These are phyloP conservation scores for Mastomys coucha DNA, from an alignment of 2,113 vertebrate genomes.

Conservation along the genomic window DNA sequence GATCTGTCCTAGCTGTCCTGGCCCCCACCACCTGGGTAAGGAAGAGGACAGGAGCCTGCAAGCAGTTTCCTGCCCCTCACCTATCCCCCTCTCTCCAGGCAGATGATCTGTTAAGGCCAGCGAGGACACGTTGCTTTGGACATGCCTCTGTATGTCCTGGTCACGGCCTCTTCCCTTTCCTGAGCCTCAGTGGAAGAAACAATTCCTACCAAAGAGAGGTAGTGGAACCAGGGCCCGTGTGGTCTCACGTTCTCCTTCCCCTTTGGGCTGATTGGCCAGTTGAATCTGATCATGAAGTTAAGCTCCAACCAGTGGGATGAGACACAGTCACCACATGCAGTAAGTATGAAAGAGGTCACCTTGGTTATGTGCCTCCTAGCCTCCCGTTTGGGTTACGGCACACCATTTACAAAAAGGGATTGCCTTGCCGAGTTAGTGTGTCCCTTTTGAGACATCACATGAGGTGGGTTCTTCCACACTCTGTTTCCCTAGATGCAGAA, in stretches of 20 bases:
- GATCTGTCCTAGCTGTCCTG: background rate
- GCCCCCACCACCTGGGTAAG: background rate
- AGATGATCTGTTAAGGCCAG: background rate
- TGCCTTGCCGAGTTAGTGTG: background rate
- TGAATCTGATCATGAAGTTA: background rate
- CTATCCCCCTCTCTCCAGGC: background rate
- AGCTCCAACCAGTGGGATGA: background rate
- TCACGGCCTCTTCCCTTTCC: background rate
- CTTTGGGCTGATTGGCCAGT: background rate
- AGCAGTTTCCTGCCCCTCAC: background rate
- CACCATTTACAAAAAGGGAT: background rate
- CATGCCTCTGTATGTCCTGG: background rate
- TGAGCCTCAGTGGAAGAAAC: background rate
- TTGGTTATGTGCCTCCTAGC: background rate
- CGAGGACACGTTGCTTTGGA: background rate
- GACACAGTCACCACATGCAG: background rate
- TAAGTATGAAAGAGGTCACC: background rate
- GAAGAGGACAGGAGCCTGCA: background rate
- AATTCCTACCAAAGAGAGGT: background rate
- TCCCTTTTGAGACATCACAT: too few species aligned
- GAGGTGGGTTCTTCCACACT: too few species aligned
- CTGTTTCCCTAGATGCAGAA: background rate
- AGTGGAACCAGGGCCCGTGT: rapidly evolving
- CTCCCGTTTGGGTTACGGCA: background rate
- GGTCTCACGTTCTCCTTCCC: background rate